phyloP scores from a whole-genome alignment of 2,797 vertebrate species.

The Hydrophis major region DNA sequence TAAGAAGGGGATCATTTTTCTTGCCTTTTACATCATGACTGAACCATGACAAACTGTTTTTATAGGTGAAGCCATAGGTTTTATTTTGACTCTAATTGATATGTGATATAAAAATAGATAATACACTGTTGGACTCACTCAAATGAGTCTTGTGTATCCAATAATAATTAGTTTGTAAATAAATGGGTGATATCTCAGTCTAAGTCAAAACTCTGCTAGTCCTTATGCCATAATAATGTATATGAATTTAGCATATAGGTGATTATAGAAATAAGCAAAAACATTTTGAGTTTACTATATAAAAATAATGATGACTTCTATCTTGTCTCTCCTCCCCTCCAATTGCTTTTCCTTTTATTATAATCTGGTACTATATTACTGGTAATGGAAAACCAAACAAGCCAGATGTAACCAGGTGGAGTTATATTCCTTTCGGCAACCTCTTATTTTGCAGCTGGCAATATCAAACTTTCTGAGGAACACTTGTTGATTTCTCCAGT shows the following conservation, averaged over 20 bases:
- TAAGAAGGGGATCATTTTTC: too few relatives aligned
- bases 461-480: constrained; percentile 37
- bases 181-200: neutral
- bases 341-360: neutral
- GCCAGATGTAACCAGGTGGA: neutral
- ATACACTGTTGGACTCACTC: neutral
- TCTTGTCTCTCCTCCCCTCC: neutral
- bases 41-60: neutral
- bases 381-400: neutral
- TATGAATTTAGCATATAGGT: neutral
- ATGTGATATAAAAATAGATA: neutral
- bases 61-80: neutral
- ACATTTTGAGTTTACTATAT: neutral
- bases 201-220: neutral
- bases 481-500: constrained; percentile 45
- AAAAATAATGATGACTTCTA: neutral
- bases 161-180: neutral
- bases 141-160: neutral
- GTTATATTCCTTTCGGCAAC: neutral
- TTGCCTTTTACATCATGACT: neutral
- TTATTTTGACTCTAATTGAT: neutral
- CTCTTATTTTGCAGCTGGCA: neutral
- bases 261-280: neutral
- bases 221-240: neutral
- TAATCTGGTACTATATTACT: neutral